Conservation (phyloP, 2,797 vertebrate species). For the Sebastes taczanowskii region DNA sequence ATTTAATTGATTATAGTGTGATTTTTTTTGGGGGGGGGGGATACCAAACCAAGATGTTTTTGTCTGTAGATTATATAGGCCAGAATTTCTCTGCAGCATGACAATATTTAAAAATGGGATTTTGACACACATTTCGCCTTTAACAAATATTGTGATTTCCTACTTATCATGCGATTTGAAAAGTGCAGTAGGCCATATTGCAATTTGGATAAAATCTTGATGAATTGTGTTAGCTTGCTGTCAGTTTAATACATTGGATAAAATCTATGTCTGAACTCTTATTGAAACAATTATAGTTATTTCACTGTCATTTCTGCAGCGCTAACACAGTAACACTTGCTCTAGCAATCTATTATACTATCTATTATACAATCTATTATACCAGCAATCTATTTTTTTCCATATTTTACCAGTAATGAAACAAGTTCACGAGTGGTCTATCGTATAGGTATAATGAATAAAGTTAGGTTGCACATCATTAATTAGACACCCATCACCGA, state of each 20-base stretch:
- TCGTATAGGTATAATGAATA: background rate
- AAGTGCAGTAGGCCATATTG: too few relatives aligned
- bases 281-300: background rate
- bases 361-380: background rate
- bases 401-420: background rate
- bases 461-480: background rate
- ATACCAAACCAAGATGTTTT: too few relatives aligned
- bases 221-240: background rate
- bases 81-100: too few relatives aligned
- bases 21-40: too few relatives aligned
- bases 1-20: too few relatives aligned
- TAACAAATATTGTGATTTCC: too few relatives aligned
- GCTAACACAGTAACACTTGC: background rate
- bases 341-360: background rate
- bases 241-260: background rate
- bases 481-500: background rate
- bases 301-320: background rate
- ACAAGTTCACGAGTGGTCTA: background rate
- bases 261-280: background rate
- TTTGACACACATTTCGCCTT: too few relatives aligned
- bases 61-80: too few relatives aligned
- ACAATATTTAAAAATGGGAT: too few relatives aligned
- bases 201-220: too few relatives aligned
- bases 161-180: too few relatives aligned
- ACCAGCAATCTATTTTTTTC: background rate